Conservation (phyloP, 2,113 vertebrate genomes). For the Petaurus breviceps region DNA sequence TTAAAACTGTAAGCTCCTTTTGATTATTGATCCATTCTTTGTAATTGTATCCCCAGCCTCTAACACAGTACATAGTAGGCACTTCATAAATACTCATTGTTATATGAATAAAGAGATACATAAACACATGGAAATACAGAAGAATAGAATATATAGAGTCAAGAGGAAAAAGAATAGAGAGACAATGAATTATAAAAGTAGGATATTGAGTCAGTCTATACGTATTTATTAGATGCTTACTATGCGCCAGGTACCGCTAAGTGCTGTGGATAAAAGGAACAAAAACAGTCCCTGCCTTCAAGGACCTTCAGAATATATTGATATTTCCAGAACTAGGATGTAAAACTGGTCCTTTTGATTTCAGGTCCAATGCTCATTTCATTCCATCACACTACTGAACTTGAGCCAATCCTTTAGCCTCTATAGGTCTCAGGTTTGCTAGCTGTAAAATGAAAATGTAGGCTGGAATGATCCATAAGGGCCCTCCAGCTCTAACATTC, state of each 20-base stretch:
- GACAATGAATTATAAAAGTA: neutral
- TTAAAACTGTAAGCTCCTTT: neutral
- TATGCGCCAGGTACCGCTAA: neutral
- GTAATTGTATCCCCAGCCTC: neutral
- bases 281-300: neutral
- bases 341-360: neutral
- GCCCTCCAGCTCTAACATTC: neutral
- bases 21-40: neutral
- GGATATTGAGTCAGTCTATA: neutral
- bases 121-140: neutral
- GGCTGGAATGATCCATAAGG: neutral
- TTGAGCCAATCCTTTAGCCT: neutral
- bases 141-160: neutral
- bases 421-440: neutral
- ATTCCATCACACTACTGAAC: neutral
- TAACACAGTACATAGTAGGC: neutral
- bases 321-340: neutral
- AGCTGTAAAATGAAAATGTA: neutral
- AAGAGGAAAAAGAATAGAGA: neutral
- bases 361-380: neutral
- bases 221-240: neutral
- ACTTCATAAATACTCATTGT: neutral
- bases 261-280: neutral
- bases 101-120: neutral
- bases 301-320: neutral